A percentile compares a stretch with the other conserved stretches of the same genome.
Evolutionary conservation across 1,140 invertebrate genomes (phyloP).

Genomic region (Cotesia glomerata): DNA sequence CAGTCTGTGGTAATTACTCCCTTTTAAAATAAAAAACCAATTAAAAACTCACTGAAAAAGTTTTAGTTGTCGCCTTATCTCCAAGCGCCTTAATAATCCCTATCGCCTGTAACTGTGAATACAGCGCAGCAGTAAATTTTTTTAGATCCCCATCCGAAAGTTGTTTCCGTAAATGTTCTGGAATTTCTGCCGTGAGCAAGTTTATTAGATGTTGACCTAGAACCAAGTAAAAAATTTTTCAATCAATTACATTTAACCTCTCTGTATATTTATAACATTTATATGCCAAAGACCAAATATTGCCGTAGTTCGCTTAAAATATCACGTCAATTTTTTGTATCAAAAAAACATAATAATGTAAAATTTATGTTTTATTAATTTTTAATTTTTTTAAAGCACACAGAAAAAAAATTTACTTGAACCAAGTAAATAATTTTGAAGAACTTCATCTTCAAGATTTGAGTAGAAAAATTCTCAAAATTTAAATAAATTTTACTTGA

Average conservation of each 20-base stretch:
- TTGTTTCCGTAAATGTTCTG: slow-evolving; percentile 69
- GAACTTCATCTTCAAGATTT: no score
- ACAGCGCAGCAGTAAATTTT: slow-evolving; percentile 80
- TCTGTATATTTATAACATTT: background rate
- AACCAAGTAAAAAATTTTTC: slow-evolving; percentile 21
- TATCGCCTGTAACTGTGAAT: slow-evolving; percentile 86
- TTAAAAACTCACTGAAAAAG: slow-evolving; percentile 70
- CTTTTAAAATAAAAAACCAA: background rate
- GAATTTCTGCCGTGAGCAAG: slow-evolving; percentile 83
- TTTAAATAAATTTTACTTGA: no score
- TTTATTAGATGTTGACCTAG: slow-evolving; percentile 89
- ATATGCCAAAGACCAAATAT: background rate
- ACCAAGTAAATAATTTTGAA: no score
- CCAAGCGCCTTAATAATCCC: slow-evolving; percentile 81
- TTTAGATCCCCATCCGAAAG: slow-evolving; percentile 76
- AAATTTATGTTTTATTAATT: no score
- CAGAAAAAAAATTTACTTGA: no score
- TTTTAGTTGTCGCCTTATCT: slow-evolving; percentile 72
- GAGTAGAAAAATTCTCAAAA: no score
- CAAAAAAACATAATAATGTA: no score
- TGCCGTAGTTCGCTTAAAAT: background rate
- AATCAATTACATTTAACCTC: background rate
- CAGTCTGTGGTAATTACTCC: background rate
- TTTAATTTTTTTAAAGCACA: no score
- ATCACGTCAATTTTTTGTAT: no score